A percentile compares a stretch with the other conserved stretches of the same genome.
Conservation (phyloP, 1,140 invertebrate species). For the Drosophila nikananu region DNA sequence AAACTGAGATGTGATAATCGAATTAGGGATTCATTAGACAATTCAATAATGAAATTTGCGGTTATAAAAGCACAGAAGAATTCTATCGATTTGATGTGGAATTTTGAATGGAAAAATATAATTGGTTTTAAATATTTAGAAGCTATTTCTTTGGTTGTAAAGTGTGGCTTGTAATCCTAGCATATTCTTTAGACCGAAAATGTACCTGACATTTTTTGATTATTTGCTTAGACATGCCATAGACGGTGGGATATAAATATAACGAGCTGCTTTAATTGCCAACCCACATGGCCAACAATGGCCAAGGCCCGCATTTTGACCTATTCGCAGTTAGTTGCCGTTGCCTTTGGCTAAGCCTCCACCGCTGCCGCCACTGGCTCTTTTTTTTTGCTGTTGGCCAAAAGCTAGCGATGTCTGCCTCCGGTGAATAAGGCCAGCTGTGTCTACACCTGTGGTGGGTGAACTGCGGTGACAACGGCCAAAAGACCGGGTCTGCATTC, state of each 20-base stretch:
- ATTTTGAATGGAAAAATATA: not conserved
- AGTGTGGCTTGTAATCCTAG: not conserved
- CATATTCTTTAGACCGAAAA: not conserved
- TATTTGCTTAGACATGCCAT: constrained; percentile 1
- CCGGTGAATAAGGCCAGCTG: constrained; percentile 66
- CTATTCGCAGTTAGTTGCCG: constrained; percentile 11
- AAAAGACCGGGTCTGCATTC: constrained; percentile 6
- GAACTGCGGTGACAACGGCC: constrained; percentile 19
- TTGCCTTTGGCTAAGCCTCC: constrained; percentile 28
- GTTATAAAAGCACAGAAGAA: not conserved
- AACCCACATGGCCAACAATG: constrained; percentile 38
- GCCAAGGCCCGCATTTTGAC: constrained; percentile 49
- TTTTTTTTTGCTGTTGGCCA: constrained; percentile 15
- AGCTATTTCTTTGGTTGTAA: no score
- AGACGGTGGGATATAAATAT: constrained; percentile 14
- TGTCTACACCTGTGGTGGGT: constrained; percentile 58
- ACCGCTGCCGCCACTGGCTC: constrained; percentile 8
- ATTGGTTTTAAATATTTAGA: no score
- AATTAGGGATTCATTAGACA: constrained; percentile 2
- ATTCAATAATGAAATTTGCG: not conserved
- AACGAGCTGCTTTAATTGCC: constrained; percentile 14
- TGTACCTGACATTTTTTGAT: constrained; percentile 10
- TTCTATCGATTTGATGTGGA: not conserved
- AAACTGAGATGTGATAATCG: constrained; percentile 3
- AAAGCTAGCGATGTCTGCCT: constrained; percentile 11